Percentiles rank a stretch among this genome's conserved stretches.
These are phyloP conservation scores for Phrynosoma blainvillii DNA, from an alignment of 2,113 vertebrate species.

Conservation along the genomic window DNA sequence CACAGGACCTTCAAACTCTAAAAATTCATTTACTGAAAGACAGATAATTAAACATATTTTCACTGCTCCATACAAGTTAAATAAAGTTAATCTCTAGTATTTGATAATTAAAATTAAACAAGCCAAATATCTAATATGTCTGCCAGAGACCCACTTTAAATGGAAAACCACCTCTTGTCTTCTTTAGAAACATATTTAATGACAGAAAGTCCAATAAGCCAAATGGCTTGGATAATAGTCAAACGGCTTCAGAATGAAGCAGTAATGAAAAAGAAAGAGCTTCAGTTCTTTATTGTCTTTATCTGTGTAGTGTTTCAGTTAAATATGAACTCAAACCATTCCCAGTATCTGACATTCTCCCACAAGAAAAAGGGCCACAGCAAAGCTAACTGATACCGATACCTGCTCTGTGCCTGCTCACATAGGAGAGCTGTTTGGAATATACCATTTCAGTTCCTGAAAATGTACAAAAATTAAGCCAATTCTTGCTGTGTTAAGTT, in stretches of 20 bases:
- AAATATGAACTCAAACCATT: neutral
- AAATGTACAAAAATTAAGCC: neutral
- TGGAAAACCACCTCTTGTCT: neutral
- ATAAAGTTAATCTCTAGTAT: slow-evolving; percentile 32
- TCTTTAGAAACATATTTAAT: neutral
- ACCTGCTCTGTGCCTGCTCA: neutral
- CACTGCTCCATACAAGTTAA: slow-evolving; percentile 28
- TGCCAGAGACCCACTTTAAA: neutral
- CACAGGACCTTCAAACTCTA: slow-evolving; percentile 86
- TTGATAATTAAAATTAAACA: slow-evolving; percentile 35
- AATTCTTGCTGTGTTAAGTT: neutral
- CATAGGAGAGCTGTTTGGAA: neutral
- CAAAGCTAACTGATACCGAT: no score
- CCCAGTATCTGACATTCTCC: neutral
- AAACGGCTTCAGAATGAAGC: neutral
- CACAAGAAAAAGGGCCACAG: neutral
- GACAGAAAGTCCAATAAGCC: neutral
- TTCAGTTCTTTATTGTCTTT: neutral
- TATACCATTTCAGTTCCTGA: neutral
- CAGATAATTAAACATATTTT: slow-evolving; percentile 57
- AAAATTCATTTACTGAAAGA: slow-evolving; percentile 87
- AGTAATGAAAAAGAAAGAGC: neutral
- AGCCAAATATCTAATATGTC: accelerated
- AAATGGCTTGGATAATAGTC: neutral
- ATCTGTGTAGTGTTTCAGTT: neutral